phyloP scores from a whole-genome alignment of 2,797 vertebrate genomes.

The Apogon hyalosoma region DNA sequence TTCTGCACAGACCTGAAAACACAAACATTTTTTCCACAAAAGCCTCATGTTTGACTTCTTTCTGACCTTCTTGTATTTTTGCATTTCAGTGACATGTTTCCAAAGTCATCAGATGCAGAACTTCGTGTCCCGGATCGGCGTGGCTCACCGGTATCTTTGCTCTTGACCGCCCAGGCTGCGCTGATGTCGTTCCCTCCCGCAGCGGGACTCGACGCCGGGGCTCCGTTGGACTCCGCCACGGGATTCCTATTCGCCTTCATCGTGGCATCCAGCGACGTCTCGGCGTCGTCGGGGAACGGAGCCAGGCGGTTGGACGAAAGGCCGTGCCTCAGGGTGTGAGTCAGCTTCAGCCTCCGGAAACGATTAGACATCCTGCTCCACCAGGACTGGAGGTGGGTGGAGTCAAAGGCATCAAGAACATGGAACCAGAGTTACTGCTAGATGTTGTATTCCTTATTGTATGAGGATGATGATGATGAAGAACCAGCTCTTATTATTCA shows the following conservation, averaged over 20 bases:
- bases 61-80: too few relatives aligned
- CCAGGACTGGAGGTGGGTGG: conserved; percentile 88
- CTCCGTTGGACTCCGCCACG: conserved; percentile 56
- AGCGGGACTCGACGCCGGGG: conserved; percentile 45
- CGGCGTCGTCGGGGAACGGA: conserved; percentile 88
- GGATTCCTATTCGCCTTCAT: conserved; percentile 85
- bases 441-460: too few relatives aligned
- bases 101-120: background rate
- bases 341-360: conserved; percentile 96
- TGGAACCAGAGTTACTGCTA: too few relatives aligned
- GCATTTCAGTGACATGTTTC: conserved; percentile 1
- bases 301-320: conserved; percentile 90
- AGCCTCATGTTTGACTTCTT: too few relatives aligned
- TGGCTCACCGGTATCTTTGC: conserved; percentile 86
- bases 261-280: conserved; percentile 88
- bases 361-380: conserved; percentile 99
- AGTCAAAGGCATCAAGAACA: background rate
- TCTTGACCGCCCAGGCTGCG: conserved; percentile 79
- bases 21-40: conserved; percentile 16
- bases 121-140: background rate
- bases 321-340: conserved; percentile 93
- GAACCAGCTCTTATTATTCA: too few relatives aligned
- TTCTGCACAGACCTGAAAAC: conserved; percentile 85
- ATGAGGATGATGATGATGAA: too few relatives aligned
- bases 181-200: conserved; percentile 74